Evolutionary conservation across 2,797 vertebrate genomes (phyloP), one percentile per base, ranked within the genome.

Genomic region (Chaenodraco wilsoni): DNA sequence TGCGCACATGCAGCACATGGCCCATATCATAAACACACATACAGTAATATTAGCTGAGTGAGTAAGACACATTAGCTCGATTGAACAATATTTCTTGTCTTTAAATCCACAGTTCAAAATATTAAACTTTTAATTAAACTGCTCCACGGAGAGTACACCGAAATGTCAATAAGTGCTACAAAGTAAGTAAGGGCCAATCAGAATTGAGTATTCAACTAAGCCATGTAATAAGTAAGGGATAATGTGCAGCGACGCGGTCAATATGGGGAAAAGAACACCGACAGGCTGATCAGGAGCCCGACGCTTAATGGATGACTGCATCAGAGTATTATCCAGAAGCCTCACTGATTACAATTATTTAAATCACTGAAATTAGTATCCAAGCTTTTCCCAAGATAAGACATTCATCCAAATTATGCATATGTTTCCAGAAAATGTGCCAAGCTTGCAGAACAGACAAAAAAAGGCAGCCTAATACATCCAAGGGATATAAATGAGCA

Each of bases 221-320:
- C 21, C 21, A 21, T 21, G 21, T 21, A 21, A 21, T 21, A 21
- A 21, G 21, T 21, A 21, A 21, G 21, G 21, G 21, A 21, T 21
- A 21, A 21, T 21, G 21, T 21, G 21, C 21, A 21, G 21, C 21
- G 21, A 21, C 21, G 21, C 21, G 21, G 21, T 2, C 21, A 21
- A 2, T 21, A 21, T 21, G 21, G 21, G 21, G 21, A 21, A 21
- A 21, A 21, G 21, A 21, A 21, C 21, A 21, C 21, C 21, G 21
- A 21, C 21, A 21, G 21, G 21, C 21, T 21, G 21, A 21, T 21
- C 21, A 21, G 21, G 21, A 21, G 21, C 21, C 21, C 21, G 21
- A 21, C 21, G 21, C n/a, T 84, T 44, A 54, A 89, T 63, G 84
- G 75, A 57, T 87, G 86, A 84, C 68, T 88, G 84, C 73, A 48